Conservation (phyloP, 1,140 invertebrate genomes). For the Philotrypesis tridentata region DNA sequence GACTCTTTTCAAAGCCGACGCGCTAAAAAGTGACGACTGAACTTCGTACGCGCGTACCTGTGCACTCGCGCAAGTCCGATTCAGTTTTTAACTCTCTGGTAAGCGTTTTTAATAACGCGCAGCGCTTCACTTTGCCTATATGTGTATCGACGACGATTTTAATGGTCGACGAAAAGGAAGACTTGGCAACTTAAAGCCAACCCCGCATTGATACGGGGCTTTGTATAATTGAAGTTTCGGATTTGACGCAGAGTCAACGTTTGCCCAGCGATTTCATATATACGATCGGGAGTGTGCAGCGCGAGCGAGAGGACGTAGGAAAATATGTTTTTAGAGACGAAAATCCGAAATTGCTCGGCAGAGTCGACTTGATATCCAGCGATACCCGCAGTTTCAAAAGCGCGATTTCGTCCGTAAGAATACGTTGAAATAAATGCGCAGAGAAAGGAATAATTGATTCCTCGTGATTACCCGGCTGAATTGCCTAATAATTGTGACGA, state of each 20-base stretch:
- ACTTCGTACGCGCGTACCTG: no score
- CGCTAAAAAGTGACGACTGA: no score
- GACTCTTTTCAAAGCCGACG: no score
- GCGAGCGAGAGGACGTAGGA: no score
- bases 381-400: no score
- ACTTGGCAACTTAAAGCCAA: background rate
- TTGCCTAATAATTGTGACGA: background rate
- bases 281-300: no score
- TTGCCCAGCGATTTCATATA: no score
- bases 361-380: no score
- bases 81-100: background rate
- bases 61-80: background rate
- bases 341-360: no score
- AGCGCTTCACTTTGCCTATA: background rate
- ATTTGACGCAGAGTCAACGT: background rate
- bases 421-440: background rate
- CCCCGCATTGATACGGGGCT: background rate
- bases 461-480: background rate
- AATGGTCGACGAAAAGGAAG: background rate
- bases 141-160: background rate
- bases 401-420: no score
- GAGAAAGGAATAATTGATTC: background rate
- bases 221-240: background rate
- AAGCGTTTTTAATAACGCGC: background rate
- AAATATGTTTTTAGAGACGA: no score